phyloP scores from a whole-genome alignment of 2,797 vertebrate genomes.

The Danio kyathit region DNA sequence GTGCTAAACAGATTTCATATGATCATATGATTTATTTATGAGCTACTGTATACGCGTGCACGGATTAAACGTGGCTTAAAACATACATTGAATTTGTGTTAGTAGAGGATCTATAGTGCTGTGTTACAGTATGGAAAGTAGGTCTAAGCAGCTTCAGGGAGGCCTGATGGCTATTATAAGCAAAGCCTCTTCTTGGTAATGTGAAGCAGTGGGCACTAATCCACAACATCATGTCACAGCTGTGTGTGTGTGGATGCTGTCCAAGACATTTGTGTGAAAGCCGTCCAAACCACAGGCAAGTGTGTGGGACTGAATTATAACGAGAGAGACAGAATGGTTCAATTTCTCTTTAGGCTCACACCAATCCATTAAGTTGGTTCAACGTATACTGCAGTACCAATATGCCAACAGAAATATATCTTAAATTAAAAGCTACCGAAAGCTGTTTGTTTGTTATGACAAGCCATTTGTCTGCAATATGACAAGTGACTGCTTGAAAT shows the following conservation, averaged over 20 bases:
- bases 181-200: constrained; percentile 68
- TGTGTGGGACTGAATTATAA: constrained; percentile 59
- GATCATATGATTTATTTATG: constrained; percentile 4
- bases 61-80: constrained; percentile 19
- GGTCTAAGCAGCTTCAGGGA: constrained; percentile 38
- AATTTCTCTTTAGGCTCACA: constrained; percentile 29
- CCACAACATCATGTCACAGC: constrained; percentile 67
- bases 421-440: constrained; percentile 7
- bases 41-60: neutral
- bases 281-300: constrained; percentile 43
- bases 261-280: constrained; percentile 56
- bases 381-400: constrained; percentile 39
- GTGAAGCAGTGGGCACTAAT: constrained; percentile 67
- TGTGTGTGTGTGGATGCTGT: constrained; percentile 44
- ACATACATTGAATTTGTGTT: constrained; percentile 7
- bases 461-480: constrained; percentile 48
- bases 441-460: constrained; percentile 56
- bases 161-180: constrained; percentile 63
- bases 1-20: neutral
- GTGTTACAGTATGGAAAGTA: constrained; percentile 39
- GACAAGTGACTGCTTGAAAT: constrained; percentile 43
- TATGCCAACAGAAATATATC: neutral
- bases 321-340: constrained; percentile 31
- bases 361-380: constrained; percentile 50
- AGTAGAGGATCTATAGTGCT: constrained; percentile 4